Evolutionary conservation across 2,797 vertebrate genomes (phyloP), one percentile per base, ranked within the genome.

Genomic region (Mareca penelope): DNA sequence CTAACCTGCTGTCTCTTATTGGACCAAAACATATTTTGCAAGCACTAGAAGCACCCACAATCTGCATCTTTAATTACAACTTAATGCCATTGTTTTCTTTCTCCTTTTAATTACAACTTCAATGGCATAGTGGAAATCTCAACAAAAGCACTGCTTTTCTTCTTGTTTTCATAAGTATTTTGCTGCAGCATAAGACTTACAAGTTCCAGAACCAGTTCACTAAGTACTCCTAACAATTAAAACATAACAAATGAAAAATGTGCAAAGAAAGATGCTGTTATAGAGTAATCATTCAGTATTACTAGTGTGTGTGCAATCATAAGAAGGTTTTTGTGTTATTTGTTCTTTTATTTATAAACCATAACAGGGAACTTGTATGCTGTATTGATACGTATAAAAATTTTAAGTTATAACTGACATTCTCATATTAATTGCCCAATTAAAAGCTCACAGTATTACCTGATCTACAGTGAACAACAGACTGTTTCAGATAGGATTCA

Each of bases 351-450:
- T 88, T 95, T 95, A 92, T 50, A 84, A 55, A 93, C 78, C 15
- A 59, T 29, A 84, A 56, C n/a, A 55, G 37, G 26, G 13, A 78
- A 73, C 19, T 55, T 73, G 33, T 40, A 57, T 42, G 24, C 55
- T 65, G 12, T 44, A 64, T 90, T 86, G 75, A 63, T 94, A 56
- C 61, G 55, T n/a, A 42, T 12, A n/a, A 88, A 94, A 93, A 95
- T 72, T 82, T 73, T 67, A 96, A 94, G 39, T 85, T 78, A 81
- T 52, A 37, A 28, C 46, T n/a, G 85, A 67, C 60, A 94, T 96
- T 93, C 68, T 97, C 93, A 85, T 89, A 96, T 92, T 96, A 96
- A 96, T 73, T 3, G 1, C 18, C 85, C 70, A 93, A 63, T 88
- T 95, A 96, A 92, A 59, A 85, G 14, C 8, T 53, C 71, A 69